Conservation (phyloP, 2,888 invertebrate species). For the Perdita meconis region DNA sequence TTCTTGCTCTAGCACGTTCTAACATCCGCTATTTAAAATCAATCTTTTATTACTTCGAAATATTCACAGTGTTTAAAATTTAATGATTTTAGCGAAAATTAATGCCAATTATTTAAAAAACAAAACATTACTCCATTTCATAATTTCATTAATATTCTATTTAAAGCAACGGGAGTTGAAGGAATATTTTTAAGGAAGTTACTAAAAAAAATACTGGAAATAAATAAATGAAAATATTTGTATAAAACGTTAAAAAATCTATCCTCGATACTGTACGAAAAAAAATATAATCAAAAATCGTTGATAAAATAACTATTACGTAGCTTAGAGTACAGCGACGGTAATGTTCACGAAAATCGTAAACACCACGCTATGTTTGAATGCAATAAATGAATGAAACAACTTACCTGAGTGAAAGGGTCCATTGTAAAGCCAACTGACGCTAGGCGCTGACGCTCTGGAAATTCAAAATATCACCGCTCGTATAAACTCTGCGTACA, state of each 20-base stretch:
- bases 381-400: constrained; percentile 10
- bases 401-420: constrained; percentile 88
- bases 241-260: background rate
- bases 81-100: no score
- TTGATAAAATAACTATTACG: no score
- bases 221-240: background rate
- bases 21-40: constrained; percentile 88
- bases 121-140: no score
- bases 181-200: background rate
- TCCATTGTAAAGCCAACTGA: constrained; percentile 85
- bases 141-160: no score
- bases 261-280: no score
- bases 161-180: background rate
- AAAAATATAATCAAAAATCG: no score
- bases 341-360: background rate
- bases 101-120: no score
- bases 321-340: background rate
- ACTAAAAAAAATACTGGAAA: constrained; percentile 2
- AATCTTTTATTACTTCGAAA: constrained; percentile 11
- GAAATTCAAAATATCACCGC: constrained; percentile 38
- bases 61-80: no score
- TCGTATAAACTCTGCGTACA: background rate
- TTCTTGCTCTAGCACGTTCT: constrained; percentile 91
- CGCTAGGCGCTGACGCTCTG: constrained; percentile 28
- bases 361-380: background rate